Evolutionary conservation across 1,140 invertebrate genomes (phyloP).

Genomic region (Sipha flava): DNA sequence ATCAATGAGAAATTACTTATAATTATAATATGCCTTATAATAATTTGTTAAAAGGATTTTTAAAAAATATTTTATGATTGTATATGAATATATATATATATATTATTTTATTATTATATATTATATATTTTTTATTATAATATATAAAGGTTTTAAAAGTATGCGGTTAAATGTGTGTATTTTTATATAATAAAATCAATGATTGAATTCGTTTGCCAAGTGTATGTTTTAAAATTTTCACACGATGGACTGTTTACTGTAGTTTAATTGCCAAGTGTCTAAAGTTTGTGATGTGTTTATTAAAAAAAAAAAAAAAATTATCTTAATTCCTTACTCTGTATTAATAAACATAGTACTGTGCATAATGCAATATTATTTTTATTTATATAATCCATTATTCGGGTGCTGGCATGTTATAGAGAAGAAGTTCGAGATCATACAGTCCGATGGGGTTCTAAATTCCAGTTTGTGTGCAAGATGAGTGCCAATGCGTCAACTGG

Average conservation of each 20-base stretch:
- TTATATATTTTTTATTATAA: no score
- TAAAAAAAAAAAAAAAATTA: neutral
- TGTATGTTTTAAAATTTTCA: conserved; percentile 8
- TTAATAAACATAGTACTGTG: neutral
- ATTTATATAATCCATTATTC: no score
- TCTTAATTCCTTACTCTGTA: no score
- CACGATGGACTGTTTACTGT: neutral
- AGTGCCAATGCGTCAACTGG: conserved; percentile 89
- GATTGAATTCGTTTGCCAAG: neutral
- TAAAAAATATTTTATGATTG: no score
- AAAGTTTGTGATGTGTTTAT: neutral
- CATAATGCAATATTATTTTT: neutral
- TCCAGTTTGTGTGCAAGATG: conserved; percentile 93
- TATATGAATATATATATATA: no score
- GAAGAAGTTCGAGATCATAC: conserved; percentile 87
- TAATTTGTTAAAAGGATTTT: no score
- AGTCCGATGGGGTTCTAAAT: conserved; percentile 83
- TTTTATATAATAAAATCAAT: no score
- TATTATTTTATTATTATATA: no score
- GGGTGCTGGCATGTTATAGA: conserved; percentile 52
- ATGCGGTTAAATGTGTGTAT: no score
- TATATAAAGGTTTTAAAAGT: no score
- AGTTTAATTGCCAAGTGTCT: neutral
- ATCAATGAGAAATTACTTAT: no score
- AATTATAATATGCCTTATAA: no score